Evolutionary conservation across 2,888 invertebrate species (phyloP).

Genomic region (Teleogryllus oceanicus): DNA sequence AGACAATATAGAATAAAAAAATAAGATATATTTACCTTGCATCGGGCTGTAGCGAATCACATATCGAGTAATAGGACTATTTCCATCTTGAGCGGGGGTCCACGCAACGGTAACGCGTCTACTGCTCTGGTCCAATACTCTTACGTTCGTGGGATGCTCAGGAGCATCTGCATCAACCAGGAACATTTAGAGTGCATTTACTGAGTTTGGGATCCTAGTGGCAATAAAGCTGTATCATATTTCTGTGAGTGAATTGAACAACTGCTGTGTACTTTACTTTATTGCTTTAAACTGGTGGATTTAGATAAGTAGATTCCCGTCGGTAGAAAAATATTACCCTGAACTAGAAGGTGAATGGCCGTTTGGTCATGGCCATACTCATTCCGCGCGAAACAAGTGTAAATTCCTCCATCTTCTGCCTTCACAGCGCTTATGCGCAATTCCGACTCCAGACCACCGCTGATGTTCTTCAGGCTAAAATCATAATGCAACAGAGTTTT

Average conservation of each 20-base stretch:
- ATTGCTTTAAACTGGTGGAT: background rate
- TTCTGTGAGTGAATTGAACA: no score
- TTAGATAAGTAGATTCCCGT: background rate
- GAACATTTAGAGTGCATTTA: background rate
- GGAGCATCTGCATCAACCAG: slow-evolving; percentile 59
- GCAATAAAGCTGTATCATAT: no score
- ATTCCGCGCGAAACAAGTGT: slow-evolving; percentile 40
- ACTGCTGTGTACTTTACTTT: no score
- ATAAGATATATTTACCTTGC: slow-evolving; percentile 29
- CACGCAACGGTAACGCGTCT: slow-evolving; percentile 66
- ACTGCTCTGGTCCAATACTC: slow-evolving; percentile 63
- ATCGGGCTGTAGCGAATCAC: slow-evolving; percentile 60
- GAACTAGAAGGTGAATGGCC: slow-evolving; percentile 40
- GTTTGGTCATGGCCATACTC: slow-evolving; percentile 40
- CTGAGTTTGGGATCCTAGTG: no score
- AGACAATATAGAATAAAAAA: no score
- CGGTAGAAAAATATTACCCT: slow-evolving; percentile 36
- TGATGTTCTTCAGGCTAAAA: slow-evolving; percentile 37
- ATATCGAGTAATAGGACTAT: slow-evolving; percentile 74
- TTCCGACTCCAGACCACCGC: slow-evolving; percentile 37
- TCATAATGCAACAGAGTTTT: background rate
- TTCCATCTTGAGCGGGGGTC: slow-evolving; percentile 68
- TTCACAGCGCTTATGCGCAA: slow-evolving; percentile 34
- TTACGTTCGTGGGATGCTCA: slow-evolving; percentile 64
- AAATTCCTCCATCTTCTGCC: slow-evolving; percentile 39